Conservation (phyloP, 1,140 invertebrate genomes). For the Condylostylus longicornis region DNA sequence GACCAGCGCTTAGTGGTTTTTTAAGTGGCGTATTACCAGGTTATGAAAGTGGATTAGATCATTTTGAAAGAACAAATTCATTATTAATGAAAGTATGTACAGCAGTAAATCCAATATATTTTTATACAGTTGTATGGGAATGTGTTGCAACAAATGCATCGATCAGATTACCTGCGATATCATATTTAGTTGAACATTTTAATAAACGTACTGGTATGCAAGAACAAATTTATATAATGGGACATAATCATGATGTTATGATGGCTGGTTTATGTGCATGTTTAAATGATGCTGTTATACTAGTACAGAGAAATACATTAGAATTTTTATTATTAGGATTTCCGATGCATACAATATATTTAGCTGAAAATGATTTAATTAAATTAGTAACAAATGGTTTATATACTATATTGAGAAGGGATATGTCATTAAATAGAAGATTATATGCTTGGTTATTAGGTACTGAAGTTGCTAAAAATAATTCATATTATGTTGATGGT, state of each 20-base stretch:
- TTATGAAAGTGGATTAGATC: slow-evolving; percentile 81
- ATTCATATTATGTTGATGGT: slow-evolving; percentile 32
- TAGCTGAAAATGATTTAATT: slow-evolving; percentile 58
- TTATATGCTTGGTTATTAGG: slow-evolving; percentile 74
- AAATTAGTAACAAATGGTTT: slow-evolving; percentile 64
- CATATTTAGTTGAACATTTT: slow-evolving; percentile 67
- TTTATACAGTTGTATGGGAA: slow-evolving; percentile 84
- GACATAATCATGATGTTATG: slow-evolving; percentile 72
- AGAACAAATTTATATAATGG: slow-evolving; percentile 75
- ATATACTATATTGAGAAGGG: slow-evolving; percentile 68
- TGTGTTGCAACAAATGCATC: slow-evolving; percentile 66
- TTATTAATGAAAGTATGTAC: slow-evolving; percentile 62
- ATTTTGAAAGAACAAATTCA: slow-evolving; percentile 66
- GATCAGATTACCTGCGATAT: slow-evolving; percentile 72
- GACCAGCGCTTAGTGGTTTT: slow-evolving; percentile 77
- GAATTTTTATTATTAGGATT: slow-evolving; percentile 75
- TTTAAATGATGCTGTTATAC: slow-evolving; percentile 63
- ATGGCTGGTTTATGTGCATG: slow-evolving; percentile 35
- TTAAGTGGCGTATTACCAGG: slow-evolving; percentile 71
- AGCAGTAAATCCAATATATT: slow-evolving; percentile 62
- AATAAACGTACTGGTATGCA: slow-evolving; percentile 69
- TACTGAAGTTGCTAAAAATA: slow-evolving; percentile 46
- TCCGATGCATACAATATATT: slow-evolving; percentile 69
- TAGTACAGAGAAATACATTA: slow-evolving; percentile 76
- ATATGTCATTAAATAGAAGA: slow-evolving; percentile 82